These are phyloP conservation scores for Acanthornis magna DNA, from an alignment of 2,797 vertebrate genomes.

Conservation along the genomic window DNA sequence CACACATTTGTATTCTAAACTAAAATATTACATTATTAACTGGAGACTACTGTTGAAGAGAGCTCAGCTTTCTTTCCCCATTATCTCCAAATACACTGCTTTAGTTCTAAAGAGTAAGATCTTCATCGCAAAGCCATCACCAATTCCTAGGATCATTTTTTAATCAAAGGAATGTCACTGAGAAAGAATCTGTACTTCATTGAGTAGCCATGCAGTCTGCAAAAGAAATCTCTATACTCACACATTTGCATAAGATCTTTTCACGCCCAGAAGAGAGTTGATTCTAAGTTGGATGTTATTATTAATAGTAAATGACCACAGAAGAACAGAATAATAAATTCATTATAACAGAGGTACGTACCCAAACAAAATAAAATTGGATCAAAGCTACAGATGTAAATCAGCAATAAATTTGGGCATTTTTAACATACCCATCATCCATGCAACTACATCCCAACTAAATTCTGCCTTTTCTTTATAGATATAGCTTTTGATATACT, in stretches of 20 bases:
- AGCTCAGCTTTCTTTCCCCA: not conserved
- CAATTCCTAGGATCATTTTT: slow-evolving; percentile 34
- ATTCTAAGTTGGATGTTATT: not conserved
- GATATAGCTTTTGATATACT: not conserved
- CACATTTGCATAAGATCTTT: not conserved
- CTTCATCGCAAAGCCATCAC: slow-evolving; percentile 11
- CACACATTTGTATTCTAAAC: slow-evolving; percentile 46
- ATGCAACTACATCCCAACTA: not conserved
- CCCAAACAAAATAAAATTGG: not conserved
- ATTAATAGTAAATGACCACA: not conserved
- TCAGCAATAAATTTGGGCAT: not conserved
- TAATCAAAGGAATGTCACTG: not conserved
- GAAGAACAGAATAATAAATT: not conserved
- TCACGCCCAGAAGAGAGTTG: not conserved
- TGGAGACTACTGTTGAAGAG: not conserved
- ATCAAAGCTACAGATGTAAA: not conserved
- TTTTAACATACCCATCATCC: not conserved
- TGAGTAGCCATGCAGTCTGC: not conserved
- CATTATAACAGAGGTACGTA: not conserved
- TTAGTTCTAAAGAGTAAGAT: not conserved
- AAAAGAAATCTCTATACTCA: not conserved
- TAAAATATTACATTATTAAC: slow-evolving; percentile 44
- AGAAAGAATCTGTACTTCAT: not conserved
- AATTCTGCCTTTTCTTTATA: not conserved
- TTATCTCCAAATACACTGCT: not conserved